Evolutionary conservation across 2,113 vertebrate species (phyloP).

Genomic region (Platysteira castanea): DNA sequence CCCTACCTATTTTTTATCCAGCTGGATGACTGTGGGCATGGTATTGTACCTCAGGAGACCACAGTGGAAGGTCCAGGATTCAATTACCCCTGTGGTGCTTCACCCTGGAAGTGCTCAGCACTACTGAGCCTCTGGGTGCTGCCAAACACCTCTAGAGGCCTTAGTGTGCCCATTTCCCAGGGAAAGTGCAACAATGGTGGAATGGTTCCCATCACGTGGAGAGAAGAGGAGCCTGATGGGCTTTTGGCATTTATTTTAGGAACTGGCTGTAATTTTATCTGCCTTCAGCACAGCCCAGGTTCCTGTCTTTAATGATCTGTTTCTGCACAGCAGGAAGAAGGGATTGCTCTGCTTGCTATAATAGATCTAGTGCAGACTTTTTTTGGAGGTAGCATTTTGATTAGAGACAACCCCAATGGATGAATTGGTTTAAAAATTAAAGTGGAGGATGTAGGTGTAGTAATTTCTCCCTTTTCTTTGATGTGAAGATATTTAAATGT

Average conservation of each 20-base stretch:
- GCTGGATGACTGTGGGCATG: background rate
- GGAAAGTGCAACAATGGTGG: accelerated
- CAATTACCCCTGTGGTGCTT: accelerated
- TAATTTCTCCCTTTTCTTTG: background rate
- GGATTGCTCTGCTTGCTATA: background rate
- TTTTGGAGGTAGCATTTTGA: background rate
- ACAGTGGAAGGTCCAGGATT: background rate
- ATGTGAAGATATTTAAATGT: background rate
- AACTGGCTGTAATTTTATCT: background rate
- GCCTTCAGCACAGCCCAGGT: background rate
- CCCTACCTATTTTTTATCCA: background rate
- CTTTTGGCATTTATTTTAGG: background rate
- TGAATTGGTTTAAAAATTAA: background rate
- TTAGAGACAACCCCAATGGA: background rate
- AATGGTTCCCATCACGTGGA: background rate
- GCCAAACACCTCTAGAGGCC: background rate
- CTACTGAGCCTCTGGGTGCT: background rate
- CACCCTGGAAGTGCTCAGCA: background rate
- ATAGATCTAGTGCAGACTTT: background rate
- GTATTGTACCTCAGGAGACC: background rate
- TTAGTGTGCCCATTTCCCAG: background rate
- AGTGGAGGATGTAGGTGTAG: background rate
- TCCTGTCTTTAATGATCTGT: background rate
- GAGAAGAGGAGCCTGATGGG: background rate
- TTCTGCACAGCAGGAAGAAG: background rate